Percentiles rank a stretch among this genome's conserved stretches.
phyloP scores from a whole-genome alignment of 2,797 vertebrate species.

The Tiaroga cobitis region DNA sequence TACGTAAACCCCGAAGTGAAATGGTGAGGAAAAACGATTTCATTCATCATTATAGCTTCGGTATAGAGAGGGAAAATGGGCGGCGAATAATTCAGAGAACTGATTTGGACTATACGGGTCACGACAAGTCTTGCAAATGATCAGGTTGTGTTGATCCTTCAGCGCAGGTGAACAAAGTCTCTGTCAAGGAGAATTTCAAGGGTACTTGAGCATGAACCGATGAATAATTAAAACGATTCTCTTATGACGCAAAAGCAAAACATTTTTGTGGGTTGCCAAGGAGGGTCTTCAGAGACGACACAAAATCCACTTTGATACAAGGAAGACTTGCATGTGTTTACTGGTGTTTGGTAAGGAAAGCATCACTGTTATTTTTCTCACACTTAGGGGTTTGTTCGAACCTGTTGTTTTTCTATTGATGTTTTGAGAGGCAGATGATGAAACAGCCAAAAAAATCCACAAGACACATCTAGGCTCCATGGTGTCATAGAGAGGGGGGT shows the following conservation, averaged over 20 bases:
- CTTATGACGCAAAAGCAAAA: background rate
- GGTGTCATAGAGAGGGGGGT: background rate
- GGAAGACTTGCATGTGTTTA: background rate
- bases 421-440: conserved; percentile 4
- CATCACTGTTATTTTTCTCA: background rate
- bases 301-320: conserved; percentile 23
- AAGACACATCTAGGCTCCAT: background rate
- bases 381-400: background rate
- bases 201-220: background rate
- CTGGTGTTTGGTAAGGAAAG: background rate
- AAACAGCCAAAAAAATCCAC: background rate
- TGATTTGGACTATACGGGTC: conserved; percentile 20
- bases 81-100: conserved; percentile 26
- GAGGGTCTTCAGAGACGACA: background rate
- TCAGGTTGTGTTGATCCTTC: conserved; percentile 31
- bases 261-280: background rate
- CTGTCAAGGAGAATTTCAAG: conserved; percentile 13
- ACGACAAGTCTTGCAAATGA: conserved; percentile 20
- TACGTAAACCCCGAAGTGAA: conserved; percentile 27
- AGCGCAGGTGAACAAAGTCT: conserved; percentile 26
- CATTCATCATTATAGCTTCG: conserved; percentile 43
- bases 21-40: conserved; percentile 14
- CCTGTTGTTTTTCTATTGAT: conserved; percentile 10
- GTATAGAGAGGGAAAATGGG: conserved; percentile 21
- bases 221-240: conserved; percentile 40